Evolutionary conservation across 2,113 vertebrate species (phyloP).

Genomic region (Malurus elegans): DNA sequence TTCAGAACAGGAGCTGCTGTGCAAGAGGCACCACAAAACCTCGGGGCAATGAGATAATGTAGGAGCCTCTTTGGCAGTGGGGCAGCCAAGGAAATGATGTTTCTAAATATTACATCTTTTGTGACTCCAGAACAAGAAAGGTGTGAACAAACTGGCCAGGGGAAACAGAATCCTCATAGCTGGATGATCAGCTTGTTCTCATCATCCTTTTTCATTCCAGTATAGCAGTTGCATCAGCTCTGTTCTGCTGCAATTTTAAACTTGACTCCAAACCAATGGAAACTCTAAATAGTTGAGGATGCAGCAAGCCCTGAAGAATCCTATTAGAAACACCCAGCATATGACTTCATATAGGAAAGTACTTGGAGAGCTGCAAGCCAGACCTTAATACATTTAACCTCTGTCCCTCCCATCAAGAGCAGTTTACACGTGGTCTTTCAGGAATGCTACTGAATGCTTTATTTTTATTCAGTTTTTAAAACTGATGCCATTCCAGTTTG

Average conservation of each 20-base stretch:
- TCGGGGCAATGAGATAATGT: not conserved
- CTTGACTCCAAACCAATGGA: not conserved
- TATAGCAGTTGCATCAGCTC: not conserved
- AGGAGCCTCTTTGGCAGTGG: not conserved
- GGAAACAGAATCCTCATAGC: not conserved
- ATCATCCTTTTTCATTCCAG: not conserved
- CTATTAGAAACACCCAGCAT: not conserved
- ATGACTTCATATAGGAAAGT: constrained; percentile 27
- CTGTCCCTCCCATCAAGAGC: not conserved
- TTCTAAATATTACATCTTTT: not conserved
- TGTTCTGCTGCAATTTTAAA: not conserved
- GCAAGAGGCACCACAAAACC: not conserved
- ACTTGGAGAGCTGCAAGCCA: not conserved
- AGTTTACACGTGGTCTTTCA: not conserved
- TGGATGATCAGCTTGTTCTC: not conserved
- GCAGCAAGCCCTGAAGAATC: not conserved
- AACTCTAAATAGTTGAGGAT: not conserved
- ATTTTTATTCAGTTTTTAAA: not conserved
- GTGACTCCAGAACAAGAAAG: not conserved
- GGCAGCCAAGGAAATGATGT: not conserved
- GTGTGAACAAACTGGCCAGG: not conserved
- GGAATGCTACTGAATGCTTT: not conserved
- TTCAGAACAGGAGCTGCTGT: not conserved
- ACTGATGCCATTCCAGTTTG: not conserved
- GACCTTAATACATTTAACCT: not conserved